Evolutionary conservation across 53 echinoderm and acorn worm genomes (phyloP), one percentile per base, ranked within the genome.

Genomic region (Holothuria leucospilota): DNA sequence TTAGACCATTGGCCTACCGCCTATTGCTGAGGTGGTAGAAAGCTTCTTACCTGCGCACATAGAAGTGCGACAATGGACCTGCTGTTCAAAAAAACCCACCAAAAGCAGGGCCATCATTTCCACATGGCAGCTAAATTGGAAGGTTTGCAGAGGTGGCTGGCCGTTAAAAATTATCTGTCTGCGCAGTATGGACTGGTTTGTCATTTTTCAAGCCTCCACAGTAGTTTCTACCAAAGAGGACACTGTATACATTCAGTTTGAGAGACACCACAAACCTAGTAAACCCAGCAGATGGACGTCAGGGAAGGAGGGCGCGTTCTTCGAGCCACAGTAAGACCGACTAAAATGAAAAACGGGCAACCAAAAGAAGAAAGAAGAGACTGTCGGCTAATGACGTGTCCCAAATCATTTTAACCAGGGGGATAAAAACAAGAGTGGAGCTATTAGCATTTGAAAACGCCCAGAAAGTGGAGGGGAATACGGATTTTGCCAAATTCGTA

Each of bases 131-230:
- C 27, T 20, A 71, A 71, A 28, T 71, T 71, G 39, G 29, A 28
- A 38, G 71, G 71, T 26, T 34, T 71, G 71, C 71, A 71, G 5
- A n/a, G 71, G 20, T 71, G 71, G 71, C 71, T 71, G 71, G 29
- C 28, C 18, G 38, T 71, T 20, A 71, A 71, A 34, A 71, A 71
- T 63, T 26, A 26, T 21, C 26, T 63, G 63, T 21, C 63, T 21
- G 63, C 21, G 21, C 21, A 63, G 63, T 63, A 71, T 71, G 71
- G 71, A 29, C 29, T 71, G 29, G 71, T 71, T 26, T 71, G 71
- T 38, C 29, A 71, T 71, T 71, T 71, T 38, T 71, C 71, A 20
- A 20, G 29, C 18, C 71, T 29, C 39, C 71, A 71, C 39, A 71
- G 29, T 28, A 71, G 71, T 71, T 71, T 6, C 26, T 71, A 71